Evolutionary conservation across 2,797 vertebrate species (phyloP).

Genomic region (Eurystomus glaucurus): DNA sequence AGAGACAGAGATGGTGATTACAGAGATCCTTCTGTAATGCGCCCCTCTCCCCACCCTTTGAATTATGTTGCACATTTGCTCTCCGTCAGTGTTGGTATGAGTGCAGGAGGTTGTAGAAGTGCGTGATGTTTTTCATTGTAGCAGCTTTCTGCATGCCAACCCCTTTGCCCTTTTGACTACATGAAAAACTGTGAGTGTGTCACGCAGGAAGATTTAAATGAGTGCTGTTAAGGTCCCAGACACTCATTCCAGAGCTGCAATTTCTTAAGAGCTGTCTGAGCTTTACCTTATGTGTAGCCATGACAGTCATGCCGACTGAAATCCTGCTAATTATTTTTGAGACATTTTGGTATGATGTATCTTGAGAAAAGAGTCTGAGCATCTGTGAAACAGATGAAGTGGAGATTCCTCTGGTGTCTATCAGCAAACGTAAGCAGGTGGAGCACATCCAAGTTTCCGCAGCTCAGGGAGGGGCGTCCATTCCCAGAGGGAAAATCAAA

Average conservation of each 20-base stretch:
- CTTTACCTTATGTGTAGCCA: constrained; percentile 22
- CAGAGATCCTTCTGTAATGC: not conserved
- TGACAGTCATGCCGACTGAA: not conserved
- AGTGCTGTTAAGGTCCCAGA: constrained; percentile 43
- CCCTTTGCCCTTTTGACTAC: constrained; percentile 29
- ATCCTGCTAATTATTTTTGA: constrained; percentile 51
- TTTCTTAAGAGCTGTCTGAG: constrained; percentile 44
- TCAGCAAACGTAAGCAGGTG: constrained; percentile 50
- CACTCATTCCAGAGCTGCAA: constrained; percentile 9
- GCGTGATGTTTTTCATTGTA: constrained; percentile 47
- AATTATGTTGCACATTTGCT: not conserved
- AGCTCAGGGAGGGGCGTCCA: not conserved
- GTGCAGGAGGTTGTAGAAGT: constrained; percentile 27
- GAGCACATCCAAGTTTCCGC: constrained; percentile 37
- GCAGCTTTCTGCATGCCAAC: constrained; percentile 45
- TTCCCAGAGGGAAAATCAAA: constrained; percentile 29
- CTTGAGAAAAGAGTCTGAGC: constrained; percentile 45
- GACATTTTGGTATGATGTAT: constrained; percentile 29
- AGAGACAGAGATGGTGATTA: not conserved
- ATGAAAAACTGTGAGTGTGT: constrained; percentile 56
- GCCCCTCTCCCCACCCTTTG: rapidly evolving
- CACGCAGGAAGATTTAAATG: constrained; percentile 46
- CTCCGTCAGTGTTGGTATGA: not conserved
- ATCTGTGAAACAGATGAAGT: constrained; percentile 64
- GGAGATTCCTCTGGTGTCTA: constrained; percentile 38